phyloP scores from a whole-genome alignment of 2,888 invertebrate genomes.

The Andricus quercusramuli region DNA sequence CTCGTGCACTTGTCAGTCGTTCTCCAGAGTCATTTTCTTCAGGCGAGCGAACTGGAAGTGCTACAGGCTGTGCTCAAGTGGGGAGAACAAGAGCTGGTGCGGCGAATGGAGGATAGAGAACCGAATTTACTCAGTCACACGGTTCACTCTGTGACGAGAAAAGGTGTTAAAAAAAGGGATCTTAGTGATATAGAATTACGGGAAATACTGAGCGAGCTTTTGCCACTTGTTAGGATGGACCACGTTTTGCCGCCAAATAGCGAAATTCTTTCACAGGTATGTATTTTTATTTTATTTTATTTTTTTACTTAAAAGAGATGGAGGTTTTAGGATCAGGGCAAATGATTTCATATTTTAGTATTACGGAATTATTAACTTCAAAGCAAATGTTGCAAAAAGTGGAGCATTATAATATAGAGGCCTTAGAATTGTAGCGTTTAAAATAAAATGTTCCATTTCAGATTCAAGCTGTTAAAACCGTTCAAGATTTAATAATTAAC shows the following conservation, averaged over 20 bases:
- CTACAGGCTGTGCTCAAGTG: conserved; percentile 92
- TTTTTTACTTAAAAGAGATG: neutral
- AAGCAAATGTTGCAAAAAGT: too few relatives aligned
- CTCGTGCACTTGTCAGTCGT: conserved; percentile 87
- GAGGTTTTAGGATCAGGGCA: neutral
- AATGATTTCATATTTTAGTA: conserved; percentile 12
- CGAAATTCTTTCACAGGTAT: conserved; percentile 87
- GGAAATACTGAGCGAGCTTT: conserved; percentile 90
- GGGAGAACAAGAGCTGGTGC: conserved; percentile 92
- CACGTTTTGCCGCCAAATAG: conserved; percentile 93
- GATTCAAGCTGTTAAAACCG: too few relatives aligned
- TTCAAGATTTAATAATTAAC: too few relatives aligned
- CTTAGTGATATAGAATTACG: conserved; percentile 91
- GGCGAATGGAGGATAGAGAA: conserved; percentile 92
- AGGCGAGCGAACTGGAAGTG: conserved; percentile 94
- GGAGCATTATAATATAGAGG: too few relatives aligned
- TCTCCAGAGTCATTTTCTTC: conserved; percentile 87
- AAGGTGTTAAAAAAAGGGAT: conserved; percentile 90
- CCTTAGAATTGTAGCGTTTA: neutral
- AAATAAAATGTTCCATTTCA: too few relatives aligned
- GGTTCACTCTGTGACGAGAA: conserved; percentile 93
- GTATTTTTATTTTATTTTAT: conserved; percentile 11
- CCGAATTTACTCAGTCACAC: conserved; percentile 95
- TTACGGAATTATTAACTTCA: conserved; percentile 25
- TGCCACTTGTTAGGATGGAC: conserved; percentile 92